phyloP scores from a whole-genome alignment of 2,888 invertebrate genomes.

The Sclerodermus sp. region DNA sequence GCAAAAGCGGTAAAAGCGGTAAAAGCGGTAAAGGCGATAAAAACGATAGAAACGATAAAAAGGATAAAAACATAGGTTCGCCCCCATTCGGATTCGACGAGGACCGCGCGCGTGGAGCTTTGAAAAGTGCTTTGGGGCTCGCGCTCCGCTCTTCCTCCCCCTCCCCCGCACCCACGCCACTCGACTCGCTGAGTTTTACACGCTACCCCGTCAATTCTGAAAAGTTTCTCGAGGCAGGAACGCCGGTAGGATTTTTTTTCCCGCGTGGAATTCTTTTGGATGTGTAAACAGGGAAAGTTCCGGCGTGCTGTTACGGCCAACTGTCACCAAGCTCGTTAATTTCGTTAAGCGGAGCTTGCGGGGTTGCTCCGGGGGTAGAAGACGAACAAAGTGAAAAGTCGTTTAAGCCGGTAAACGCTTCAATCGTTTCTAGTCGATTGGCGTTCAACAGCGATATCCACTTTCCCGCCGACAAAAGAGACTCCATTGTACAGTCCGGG shows the following conservation, averaged over 20 bases:
- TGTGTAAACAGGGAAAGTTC: too few species aligned
- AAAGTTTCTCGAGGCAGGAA: too few species aligned
- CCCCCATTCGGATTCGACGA: too few species aligned
- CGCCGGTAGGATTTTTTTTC: too few species aligned
- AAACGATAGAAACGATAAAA: too few species aligned
- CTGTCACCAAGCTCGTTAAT: conserved; percentile 8
- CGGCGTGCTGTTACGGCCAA: not conserved
- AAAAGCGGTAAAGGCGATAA: too few species aligned
- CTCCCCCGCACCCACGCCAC: not conserved
- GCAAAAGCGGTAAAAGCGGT: too few species aligned
- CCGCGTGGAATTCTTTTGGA: too few species aligned
- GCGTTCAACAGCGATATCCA: conserved; percentile 38
- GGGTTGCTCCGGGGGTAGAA: not conserved
- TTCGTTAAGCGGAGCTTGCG: conserved; percentile 1
- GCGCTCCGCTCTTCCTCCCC: not conserved
- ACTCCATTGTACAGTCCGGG: conserved; percentile 17
- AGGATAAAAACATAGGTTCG: too few species aligned
- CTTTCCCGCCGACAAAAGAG: conserved; percentile 34
- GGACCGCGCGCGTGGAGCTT: too few species aligned
- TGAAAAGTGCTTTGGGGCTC: too few species aligned
- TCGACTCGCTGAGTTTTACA: not conserved
- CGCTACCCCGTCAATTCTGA: not conserved
- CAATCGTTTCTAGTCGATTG: conserved; percentile 43
- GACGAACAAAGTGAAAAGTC: conserved; percentile 24
- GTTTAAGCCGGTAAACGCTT: conserved; percentile 30